These are phyloP conservation scores for Cepphus grylle DNA, from an alignment of 2,113 vertebrate species.

Conservation along the genomic window DNA sequence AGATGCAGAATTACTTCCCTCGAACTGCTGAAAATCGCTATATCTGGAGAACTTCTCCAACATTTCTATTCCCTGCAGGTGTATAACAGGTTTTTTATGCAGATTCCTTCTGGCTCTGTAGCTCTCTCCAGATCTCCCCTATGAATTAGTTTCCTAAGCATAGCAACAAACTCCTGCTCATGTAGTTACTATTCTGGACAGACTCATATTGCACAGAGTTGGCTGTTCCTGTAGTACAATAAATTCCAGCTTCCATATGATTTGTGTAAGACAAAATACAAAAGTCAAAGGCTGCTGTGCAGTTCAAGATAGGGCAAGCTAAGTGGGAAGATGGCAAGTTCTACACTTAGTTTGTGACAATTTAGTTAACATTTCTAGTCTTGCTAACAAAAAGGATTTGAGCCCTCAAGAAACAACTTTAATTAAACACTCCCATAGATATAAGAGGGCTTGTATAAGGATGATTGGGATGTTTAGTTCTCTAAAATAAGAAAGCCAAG, in stretches of 20 bases:
- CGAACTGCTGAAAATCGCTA: neutral
- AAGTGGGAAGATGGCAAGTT: neutral
- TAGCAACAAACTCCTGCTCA: neutral
- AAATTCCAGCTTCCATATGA: neutral
- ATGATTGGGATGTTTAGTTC: neutral
- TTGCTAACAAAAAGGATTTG: neutral
- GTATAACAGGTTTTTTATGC: neutral
- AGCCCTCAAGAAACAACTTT: neutral
- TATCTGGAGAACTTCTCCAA: neutral
- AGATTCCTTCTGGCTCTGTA: neutral
- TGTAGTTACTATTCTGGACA: neutral
- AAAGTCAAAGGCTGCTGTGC: neutral
- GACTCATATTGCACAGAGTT: neutral
- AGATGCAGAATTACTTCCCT: neutral
- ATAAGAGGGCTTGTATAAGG: neutral
- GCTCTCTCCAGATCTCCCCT: neutral
- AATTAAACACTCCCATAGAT: neutral
- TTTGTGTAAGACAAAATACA: neutral
- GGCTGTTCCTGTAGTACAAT: neutral
- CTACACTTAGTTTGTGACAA: neutral
- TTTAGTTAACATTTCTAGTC: neutral
- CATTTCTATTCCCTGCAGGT: neutral
- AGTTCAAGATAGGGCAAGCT: neutral
- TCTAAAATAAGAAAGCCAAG: neutral
- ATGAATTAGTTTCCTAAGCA: neutral